A percentile compares a stretch with the other conserved stretches of the same genome.
These are phyloP conservation scores for Clusia tigrina DNA, from an alignment of 2,888 invertebrate genomes.

Conservation along the genomic window DNA sequence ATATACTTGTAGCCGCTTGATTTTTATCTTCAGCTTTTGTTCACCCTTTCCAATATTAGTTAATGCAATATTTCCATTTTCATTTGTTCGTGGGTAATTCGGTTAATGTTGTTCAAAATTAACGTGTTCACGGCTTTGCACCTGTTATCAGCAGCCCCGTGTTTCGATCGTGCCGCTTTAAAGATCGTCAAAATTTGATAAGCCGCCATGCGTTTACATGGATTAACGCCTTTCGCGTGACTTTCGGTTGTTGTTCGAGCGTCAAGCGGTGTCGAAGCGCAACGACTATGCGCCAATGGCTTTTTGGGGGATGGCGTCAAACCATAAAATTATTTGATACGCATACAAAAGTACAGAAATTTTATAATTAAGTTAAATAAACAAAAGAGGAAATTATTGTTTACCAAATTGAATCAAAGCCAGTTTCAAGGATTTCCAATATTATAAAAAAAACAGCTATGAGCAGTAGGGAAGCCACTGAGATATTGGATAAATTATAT, in stretches of 20 bases:
- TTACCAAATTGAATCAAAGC: too few relatives aligned
- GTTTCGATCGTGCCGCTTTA: neutral
- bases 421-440: too few relatives aligned
- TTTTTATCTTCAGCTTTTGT: too few relatives aligned
- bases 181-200: neutral
- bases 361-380: too few relatives aligned
- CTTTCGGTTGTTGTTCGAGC: neutral
- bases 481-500: too few relatives aligned
- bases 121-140: neutral
- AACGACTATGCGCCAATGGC: neutral
- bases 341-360: neutral
- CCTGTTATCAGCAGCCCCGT: neutral
- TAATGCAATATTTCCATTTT: neutral
- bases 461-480: too few relatives aligned
- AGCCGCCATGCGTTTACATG: neutral
- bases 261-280: neutral
- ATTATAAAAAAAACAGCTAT: too few relatives aligned
- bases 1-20: too few relatives aligned
- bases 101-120: neutral
- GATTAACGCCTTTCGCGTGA: neutral
- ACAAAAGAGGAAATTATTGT: too few relatives aligned
- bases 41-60: too few relatives aligned
- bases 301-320: neutral
- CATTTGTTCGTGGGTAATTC: too few relatives aligned
- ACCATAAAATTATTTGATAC: neutral